Conservation (phyloP, 1,140 invertebrate genomes). For the Laupala kohalensis region DNA sequence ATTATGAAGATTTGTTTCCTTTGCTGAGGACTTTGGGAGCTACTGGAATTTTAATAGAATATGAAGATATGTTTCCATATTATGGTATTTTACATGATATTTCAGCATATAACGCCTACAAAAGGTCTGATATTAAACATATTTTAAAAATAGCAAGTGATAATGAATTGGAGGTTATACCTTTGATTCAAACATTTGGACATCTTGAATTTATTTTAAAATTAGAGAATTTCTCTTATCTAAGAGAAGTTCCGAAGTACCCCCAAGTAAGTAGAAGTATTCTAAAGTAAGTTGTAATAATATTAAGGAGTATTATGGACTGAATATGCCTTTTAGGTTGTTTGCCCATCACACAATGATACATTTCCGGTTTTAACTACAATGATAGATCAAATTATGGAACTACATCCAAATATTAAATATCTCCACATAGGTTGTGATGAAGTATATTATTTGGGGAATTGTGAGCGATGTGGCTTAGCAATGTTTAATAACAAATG, state of each 20-base stretch:
- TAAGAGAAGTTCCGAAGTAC: conserved; percentile 38
- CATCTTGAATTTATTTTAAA: conserved; percentile 44
- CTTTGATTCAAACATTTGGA: conserved; percentile 43
- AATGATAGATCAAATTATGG: conserved; percentile 35
- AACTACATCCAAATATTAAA: conserved; percentile 23
- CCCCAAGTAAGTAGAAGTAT: conserved; percentile 29
- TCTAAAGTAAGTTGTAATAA: neutral
- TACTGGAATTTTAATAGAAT: conserved; percentile 45
- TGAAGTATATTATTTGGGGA: conserved; percentile 31
- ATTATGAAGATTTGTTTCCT: conserved; percentile 58
- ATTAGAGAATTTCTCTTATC: conserved; percentile 30
- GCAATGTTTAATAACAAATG: conserved; percentile 27
- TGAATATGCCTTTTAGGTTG: conserved; percentile 21
- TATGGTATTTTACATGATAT: conserved; percentile 24
- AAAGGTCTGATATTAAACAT: conserved; percentile 33
- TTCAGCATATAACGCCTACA: conserved; percentile 38
- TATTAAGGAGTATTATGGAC: neutral
- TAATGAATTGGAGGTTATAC: conserved; percentile 32
- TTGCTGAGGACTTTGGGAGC: conserved; percentile 52
- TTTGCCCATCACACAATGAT: conserved; percentile 32
- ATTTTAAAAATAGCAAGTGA: conserved; percentile 28
- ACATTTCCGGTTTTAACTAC: conserved; percentile 33
- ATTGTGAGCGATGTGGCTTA: conserved; percentile 29
- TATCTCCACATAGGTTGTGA: conserved; percentile 28
- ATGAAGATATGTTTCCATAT: conserved; percentile 56